Percentiles rank a stretch among this genome's conserved stretches.
Conservation (phyloP, 92 coral and sea anemone species). For the Actinernus sp. region DNA sequence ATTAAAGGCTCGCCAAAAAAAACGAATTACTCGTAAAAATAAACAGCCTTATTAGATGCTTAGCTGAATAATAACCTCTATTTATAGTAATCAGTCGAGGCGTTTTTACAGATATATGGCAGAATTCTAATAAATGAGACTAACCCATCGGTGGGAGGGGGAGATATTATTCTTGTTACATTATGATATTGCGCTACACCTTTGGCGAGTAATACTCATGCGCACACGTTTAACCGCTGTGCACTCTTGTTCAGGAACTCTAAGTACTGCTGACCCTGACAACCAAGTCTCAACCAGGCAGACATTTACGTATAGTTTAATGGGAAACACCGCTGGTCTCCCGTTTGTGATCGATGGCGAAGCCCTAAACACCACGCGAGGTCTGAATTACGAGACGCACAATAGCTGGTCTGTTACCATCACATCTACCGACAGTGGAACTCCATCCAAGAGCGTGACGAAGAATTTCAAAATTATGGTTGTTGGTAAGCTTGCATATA, state of each 20-base stretch:
- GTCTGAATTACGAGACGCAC: constrained; percentile 69
- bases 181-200: too few species aligned
- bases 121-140: background rate
- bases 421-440: constrained; percentile 78
- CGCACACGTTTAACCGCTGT: background rate
- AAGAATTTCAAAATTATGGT: constrained; percentile 63
- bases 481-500: too few species aligned
- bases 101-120: too few species aligned
- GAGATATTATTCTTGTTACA: background rate
- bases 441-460: constrained; percentile 58
- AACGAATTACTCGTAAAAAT: too few species aligned
- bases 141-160: background rate
- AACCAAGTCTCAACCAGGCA: constrained; percentile 70
- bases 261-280: constrained; percentile 89
- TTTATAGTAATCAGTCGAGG: too few species aligned
- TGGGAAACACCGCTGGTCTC: constrained; percentile 55
- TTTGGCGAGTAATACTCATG: background rate
- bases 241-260: constrained; percentile 49
- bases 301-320: constrained; percentile 62
- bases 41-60: too few species aligned
- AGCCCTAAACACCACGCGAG: constrained; percentile 72
- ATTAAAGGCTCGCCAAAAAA: too few species aligned
- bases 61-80: too few species aligned
- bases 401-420: constrained; percentile 77
- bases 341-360: constrained; percentile 74